Evolutionary conservation across 2,797 vertebrate species (phyloP), one percentile per base, ranked within the genome.

Genomic region (Neosilurus hyrtlii): DNA sequence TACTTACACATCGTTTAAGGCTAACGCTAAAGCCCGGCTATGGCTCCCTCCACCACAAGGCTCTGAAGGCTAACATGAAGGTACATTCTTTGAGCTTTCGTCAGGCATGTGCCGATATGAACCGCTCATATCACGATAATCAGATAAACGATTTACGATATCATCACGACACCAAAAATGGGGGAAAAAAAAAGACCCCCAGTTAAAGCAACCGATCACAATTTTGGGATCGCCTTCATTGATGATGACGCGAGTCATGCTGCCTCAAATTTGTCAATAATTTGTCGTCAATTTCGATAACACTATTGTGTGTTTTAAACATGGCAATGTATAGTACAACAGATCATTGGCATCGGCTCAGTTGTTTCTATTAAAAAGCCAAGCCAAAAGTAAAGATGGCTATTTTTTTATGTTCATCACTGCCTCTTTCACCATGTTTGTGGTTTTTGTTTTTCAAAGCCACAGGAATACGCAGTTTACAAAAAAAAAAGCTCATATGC

Each of bases 41-140:
- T 87, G 87, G 85, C 86, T 89, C 84, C 79, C 79, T 83, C 86
- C 84, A 82, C 90, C 87, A 83, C 83, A 82, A 87, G 85, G 90
- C 87, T 89, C 89, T 88, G 91, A 94, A 93, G 93, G 91, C 91
- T 89, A 91, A 89, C 90, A 93, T 88, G 89, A 93, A 91, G 90
- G 88, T 95, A 95, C 95, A 95, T 94, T 95, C 94, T 83, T 85
- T 86, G 65, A 79, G 81, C 82, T 84, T 74, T 2, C 4, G 20
- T 66, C 49, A 43, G 73, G 54, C 30, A 3, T 22, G 72, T 22
- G 72, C 26, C 54, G 18, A 59, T 22, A 59, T 10, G 51, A 18
- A 54, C 49, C 51, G 49, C 67, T 70, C 9, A 2, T 11, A 26
- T 72, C 73, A 74, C n/a, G 3, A 57, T 14, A 6, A 35, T 20